Evolutionary conservation across 2,113 vertebrate genomes (phyloP).

Genomic region (Oostethus manadensis): DNA sequence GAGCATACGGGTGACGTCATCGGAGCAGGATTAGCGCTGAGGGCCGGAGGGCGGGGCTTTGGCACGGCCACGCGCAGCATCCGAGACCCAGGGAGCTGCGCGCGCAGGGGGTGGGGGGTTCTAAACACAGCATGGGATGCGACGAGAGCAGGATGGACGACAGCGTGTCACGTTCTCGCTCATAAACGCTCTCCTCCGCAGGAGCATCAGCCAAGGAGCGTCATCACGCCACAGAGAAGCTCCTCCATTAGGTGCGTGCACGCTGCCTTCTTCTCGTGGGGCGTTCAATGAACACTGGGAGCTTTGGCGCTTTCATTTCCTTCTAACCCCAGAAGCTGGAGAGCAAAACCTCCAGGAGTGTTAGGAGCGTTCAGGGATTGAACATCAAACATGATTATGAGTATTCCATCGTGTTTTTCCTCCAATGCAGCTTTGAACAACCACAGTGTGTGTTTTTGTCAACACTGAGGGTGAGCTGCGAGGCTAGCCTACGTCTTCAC

Average conservation of each 20-base stretch:
- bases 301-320: too few relatives aligned
- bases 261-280: not conserved
- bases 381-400: too few relatives aligned
- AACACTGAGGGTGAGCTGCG: too few relatives aligned
- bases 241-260: not conserved
- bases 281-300: too few relatives aligned
- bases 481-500: too few relatives aligned
- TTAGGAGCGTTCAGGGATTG: too few relatives aligned
- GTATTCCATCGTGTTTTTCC: too few relatives aligned
- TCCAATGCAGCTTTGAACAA: too few relatives aligned
- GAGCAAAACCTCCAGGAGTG: too few relatives aligned
- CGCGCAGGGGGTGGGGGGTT: constrained; percentile 12
- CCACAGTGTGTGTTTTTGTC: too few relatives aligned
- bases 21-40: constrained; percentile 58
- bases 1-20: constrained; percentile 48
- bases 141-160: constrained; percentile 15
- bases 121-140: constrained; percentile 4
- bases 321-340: too few relatives aligned
- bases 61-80: constrained; percentile 17
- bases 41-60: constrained; percentile 23
- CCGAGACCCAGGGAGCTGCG: constrained; percentile 24
- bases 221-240: not conserved
- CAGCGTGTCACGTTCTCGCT: constrained; percentile 7
- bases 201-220: constrained; percentile 12
- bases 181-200: constrained; percentile 17